phyloP scores from a whole-genome alignment of 2,888 invertebrate species.

The Lasioglossum lativentre region DNA sequence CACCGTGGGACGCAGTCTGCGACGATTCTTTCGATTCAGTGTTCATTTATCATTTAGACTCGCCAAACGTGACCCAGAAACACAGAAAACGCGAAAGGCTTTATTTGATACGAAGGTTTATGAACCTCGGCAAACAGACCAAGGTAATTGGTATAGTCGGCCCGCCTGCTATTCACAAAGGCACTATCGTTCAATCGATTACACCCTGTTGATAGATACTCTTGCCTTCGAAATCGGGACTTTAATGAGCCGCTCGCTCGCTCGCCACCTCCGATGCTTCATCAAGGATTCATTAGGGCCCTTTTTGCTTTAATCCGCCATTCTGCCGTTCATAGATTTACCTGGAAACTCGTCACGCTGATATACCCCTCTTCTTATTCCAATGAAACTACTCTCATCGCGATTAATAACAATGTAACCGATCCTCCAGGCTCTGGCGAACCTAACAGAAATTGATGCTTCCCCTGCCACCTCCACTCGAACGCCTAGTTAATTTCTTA shows the following conservation, averaged over 20 bases:
- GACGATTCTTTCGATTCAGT: not conserved
- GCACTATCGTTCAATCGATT: slow-evolving; percentile 60
- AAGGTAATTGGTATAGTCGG: slow-evolving; percentile 54
- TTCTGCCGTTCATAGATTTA: slow-evolving; percentile 34
- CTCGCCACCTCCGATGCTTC: slow-evolving; percentile 57
- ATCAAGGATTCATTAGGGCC: slow-evolving; percentile 66
- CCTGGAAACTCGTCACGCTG: slow-evolving; percentile 16
- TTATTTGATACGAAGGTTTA: not conserved
- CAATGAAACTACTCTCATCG: slow-evolving; percentile 1
- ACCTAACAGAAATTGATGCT: not conserved
- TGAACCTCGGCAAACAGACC: slow-evolving; percentile 22
- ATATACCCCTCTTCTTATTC: slow-evolving; percentile 33
- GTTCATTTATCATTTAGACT: not conserved
- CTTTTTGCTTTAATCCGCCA: slow-evolving; percentile 56
- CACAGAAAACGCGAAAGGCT: not conserved
- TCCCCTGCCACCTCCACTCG: not conserved
- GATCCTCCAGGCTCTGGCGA: not conserved
- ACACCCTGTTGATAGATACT: slow-evolving; percentile 68
- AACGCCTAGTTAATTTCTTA: not conserved
- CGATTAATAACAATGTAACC: not conserved
- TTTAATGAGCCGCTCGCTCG: slow-evolving; percentile 55
- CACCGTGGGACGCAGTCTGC: not conserved
- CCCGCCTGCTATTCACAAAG: slow-evolving; percentile 56
- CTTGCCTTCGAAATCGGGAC: slow-evolving; percentile 47
- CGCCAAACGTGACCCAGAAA: not conserved